Percentiles rank a stretch among this genome's conserved stretches.
phyloP scores from a whole-genome alignment of 2,113 vertebrate genomes.

The Anhinga anhinga region DNA sequence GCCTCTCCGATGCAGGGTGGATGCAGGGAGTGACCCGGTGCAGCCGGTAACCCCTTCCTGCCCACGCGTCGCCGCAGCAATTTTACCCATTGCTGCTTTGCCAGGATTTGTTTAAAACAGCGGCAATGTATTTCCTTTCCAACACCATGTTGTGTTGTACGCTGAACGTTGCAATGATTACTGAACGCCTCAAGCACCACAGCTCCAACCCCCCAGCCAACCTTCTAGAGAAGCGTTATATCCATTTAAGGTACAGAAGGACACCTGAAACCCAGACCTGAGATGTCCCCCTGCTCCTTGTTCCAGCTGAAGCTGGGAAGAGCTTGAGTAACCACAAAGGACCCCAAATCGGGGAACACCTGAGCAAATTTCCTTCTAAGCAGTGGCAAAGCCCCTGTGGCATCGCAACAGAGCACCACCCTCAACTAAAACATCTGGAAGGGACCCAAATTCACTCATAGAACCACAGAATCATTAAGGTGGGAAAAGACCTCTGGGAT shows the following conservation, averaged over 20 bases:
- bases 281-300: rapidly evolving
- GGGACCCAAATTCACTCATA: neutral
- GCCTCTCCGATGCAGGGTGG: too few species aligned
- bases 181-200: rapidly evolving
- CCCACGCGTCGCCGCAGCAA: rapidly evolving
- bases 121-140: rapidly evolving
- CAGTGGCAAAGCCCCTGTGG: neutral
- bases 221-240: rapidly evolving
- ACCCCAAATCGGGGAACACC: neutral
- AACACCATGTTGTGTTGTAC: too few species aligned
- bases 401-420: neutral
- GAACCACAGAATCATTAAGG: too few species aligned
- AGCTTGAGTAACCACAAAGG: neutral
- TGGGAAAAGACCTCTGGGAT: too few species aligned
- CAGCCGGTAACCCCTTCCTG: neutral
- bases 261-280: neutral
- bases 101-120: rapidly evolving
- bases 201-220: neutral
- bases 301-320: neutral
- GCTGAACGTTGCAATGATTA: too few species aligned
- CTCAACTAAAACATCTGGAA: neutral
- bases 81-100: rapidly evolving
- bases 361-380: neutral
- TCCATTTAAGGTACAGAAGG: neutral
- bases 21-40: neutral